A percentile compares a stretch with the other conserved stretches of the same genome.
Conservation (phyloP, 1,140 invertebrate genomes). For the Dreissena rostriformis region DNA sequence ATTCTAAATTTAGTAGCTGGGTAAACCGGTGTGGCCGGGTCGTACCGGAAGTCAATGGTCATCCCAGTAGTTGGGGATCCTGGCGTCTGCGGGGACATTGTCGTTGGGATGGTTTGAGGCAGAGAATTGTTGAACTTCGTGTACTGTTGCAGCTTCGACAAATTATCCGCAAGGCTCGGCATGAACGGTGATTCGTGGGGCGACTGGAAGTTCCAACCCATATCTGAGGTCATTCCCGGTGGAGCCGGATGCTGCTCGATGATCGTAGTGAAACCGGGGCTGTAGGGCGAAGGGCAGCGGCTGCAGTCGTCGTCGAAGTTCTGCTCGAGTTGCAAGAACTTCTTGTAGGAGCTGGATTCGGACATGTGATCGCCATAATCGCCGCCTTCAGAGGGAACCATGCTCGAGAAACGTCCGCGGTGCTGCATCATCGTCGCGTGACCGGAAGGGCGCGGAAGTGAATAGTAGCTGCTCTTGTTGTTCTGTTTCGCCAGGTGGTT, state of each 20-base stretch:
- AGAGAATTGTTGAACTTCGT: slow-evolving; percentile 26
- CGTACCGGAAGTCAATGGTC: slow-evolving; percentile 56
- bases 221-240: slow-evolving; percentile 50
- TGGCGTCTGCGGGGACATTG: not conserved
- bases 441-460: slow-evolving; percentile 28
- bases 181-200: not conserved
- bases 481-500: slow-evolving; percentile 45
- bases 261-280: slow-evolving; percentile 51
- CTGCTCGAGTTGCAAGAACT: too few relatives aligned
- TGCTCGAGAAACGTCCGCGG: slow-evolving; percentile 53
- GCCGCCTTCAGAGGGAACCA: slow-evolving; percentile 42
- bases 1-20: slow-evolving; percentile 58
- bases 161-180: slow-evolving; percentile 50
- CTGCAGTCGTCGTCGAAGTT: slow-evolving; percentile 60
- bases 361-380: slow-evolving; percentile 56
- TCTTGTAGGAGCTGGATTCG: slow-evolving; percentile 64
- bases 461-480: slow-evolving; percentile 42
- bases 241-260: slow-evolving; percentile 52
- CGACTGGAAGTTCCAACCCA: slow-evolving; percentile 29
- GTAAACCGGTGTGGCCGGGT: slow-evolving; percentile 35
- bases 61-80: not conserved
- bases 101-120: slow-evolving; percentile 44
- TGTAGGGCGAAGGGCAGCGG: slow-evolving; percentile 55
- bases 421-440: slow-evolving; percentile 60
- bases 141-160: slow-evolving; percentile 52